phyloP scores from a whole-genome alignment of 2,797 vertebrate genomes.

The Chromobotia macracanthus region DNA sequence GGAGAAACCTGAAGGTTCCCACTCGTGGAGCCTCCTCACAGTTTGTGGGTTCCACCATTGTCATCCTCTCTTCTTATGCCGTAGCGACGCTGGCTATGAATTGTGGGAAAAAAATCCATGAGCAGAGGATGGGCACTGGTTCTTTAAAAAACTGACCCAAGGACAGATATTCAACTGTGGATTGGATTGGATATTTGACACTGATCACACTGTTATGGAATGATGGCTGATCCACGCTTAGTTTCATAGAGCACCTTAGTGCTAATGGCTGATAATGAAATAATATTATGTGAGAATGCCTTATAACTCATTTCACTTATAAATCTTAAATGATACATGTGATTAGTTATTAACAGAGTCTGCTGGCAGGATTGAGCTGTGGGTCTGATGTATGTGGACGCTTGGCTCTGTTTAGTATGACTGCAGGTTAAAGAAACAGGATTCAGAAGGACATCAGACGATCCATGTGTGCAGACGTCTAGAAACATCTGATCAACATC shows the following conservation, averaged over 20 bases:
- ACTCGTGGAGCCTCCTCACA: slow-evolving; percentile 74
- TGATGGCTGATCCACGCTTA: not conserved
- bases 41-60: slow-evolving; percentile 75
- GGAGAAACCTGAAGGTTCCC: slow-evolving; percentile 58
- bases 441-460: not conserved
- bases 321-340: not conserved
- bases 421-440: not conserved
- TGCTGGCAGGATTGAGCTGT: not conserved
- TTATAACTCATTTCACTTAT: slow-evolving; percentile 10
- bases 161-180: not conserved
- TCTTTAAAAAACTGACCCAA: slow-evolving; percentile 53
- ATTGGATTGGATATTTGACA: not conserved
- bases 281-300: slow-evolving; percentile 5
- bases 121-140: slow-evolving; percentile 57
- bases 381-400: slow-evolving; percentile 2
- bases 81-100: slow-evolving; percentile 77
- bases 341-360: slow-evolving; percentile 4
- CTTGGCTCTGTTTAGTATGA: not conserved
- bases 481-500: not conserved
- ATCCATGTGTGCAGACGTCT: no score
- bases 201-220: not conserved
- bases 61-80: slow-evolving; percentile 75
- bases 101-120: slow-evolving; percentile 72
- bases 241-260: slow-evolving; percentile 14
- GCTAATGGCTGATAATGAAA: slow-evolving; percentile 29